Evolutionary conservation across 2,797 vertebrate genomes (phyloP).

Genomic region (Cercopithecus mitis): DNA sequence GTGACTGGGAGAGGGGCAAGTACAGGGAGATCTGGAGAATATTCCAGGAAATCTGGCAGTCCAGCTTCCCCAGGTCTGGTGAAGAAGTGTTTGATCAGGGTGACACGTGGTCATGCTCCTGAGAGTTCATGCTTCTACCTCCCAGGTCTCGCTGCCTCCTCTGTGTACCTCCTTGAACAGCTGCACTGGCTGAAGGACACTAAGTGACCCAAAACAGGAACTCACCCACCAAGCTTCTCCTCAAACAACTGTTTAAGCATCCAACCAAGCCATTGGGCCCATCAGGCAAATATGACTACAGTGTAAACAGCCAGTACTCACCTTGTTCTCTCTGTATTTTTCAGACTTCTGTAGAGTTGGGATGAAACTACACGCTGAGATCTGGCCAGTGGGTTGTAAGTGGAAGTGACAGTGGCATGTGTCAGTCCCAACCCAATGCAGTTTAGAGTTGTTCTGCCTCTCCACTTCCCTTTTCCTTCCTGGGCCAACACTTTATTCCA

Average conservation of each 20-base stretch:
- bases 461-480: neutral
- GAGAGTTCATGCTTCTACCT: neutral
- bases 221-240: neutral
- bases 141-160: neutral
- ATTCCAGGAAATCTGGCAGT: accelerated
- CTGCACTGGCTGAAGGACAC: neutral
- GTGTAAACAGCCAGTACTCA: neutral
- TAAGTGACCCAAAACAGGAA: neutral
- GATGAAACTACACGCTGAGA: neutral
- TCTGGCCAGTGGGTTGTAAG: neutral
- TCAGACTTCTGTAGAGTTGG: neutral
- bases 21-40: neutral
- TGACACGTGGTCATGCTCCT: neutral
- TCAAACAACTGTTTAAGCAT: neutral
- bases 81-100: neutral
- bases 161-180: neutral
- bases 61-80: neutral
- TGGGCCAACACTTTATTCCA: neutral
- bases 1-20: neutral
- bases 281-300: accelerated
- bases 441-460: neutral
- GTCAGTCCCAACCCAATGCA: neutral
- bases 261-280: neutral
- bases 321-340: neutral
- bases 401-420: neutral